A percentile compares a stretch with the other conserved stretches of the same genome.
Evolutionary conservation across 2,888 invertebrate genomes (phyloP).

Genomic region (Agrilus mali): DNA sequence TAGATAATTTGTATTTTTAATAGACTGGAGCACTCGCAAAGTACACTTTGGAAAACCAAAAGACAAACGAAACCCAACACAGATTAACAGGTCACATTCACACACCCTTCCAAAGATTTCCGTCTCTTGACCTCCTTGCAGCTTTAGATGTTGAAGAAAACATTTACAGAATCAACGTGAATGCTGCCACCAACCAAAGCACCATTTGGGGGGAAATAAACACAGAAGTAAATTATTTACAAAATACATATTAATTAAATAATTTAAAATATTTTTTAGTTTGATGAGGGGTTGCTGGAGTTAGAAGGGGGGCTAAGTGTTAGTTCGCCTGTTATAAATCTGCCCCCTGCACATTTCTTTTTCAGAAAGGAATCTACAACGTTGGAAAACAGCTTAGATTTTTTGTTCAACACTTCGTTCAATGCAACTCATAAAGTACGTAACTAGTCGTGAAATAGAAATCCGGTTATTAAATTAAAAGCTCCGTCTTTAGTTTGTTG

Average conservation of each 20-base stretch:
- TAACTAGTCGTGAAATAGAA: background rate
- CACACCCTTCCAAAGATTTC: constrained; percentile 41
- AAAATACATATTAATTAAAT: constrained; percentile 17
- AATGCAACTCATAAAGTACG: constrained; percentile 23
- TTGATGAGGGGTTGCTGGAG: constrained; percentile 53
- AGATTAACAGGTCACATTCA: constrained; percentile 35
- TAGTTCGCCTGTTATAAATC: constrained; percentile 46
- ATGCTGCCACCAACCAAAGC: constrained; percentile 37
- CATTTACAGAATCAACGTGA: constrained; percentile 38
- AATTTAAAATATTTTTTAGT: constrained; percentile 25
- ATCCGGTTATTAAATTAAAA: too few species aligned
- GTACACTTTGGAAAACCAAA: constrained; percentile 36
- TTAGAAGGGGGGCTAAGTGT: constrained; percentile 33
- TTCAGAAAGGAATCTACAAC: constrained; percentile 58
- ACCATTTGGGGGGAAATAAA: constrained; percentile 38
- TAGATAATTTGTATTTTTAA: too few species aligned
- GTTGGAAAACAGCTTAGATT: constrained; percentile 48
- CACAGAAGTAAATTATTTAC: constrained; percentile 37
- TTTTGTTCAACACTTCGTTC: constrained; percentile 39
- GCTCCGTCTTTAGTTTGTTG: constrained; percentile 14
- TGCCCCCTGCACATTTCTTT: constrained; percentile 51
- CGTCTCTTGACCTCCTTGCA: constrained; percentile 35
- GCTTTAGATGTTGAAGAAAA: constrained; percentile 37
- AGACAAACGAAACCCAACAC: constrained; percentile 31
- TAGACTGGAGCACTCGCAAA: constrained; percentile 37